Percentiles rank a stretch among this genome's conserved stretches.
These are phyloP conservation scores for Stegana nigrithorax DNA, from an alignment of 2,888 invertebrate genomes.

Conservation along the genomic window DNA sequence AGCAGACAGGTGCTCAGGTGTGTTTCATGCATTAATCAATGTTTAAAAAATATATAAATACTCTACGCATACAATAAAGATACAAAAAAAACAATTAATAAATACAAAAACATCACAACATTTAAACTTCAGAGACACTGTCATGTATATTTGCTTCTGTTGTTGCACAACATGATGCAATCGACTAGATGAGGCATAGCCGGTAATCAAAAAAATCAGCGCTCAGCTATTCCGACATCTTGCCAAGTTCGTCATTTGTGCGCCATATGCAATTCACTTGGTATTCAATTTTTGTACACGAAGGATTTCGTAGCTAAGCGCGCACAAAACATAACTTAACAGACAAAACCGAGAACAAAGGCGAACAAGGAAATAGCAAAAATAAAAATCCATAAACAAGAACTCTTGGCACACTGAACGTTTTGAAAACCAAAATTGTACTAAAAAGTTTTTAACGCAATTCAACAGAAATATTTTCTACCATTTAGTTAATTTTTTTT, in stretches of 20 bases:
- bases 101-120: neutral
- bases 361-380: slow-evolving; percentile 23
- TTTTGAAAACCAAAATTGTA: neutral
- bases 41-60: neutral
- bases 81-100: neutral
- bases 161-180: slow-evolving; percentile 55
- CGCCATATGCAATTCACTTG: too few relatives aligned
- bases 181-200: slow-evolving; percentile 69
- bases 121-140: neutral
- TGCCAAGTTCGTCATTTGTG: slow-evolving; percentile 65
- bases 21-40: too few relatives aligned
- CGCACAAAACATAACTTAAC: slow-evolving; percentile 17
- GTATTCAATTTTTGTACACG: neutral
- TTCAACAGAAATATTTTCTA: neutral
- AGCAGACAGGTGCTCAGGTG: too few relatives aligned
- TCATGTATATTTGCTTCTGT: slow-evolving; percentile 22
- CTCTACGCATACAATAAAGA: neutral
- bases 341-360: slow-evolving; percentile 2
- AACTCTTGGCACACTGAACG: neutral
- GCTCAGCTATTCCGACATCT: slow-evolving; percentile 69
- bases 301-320: slow-evolving; percentile 12
- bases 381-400: neutral
- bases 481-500: neutral
- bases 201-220: slow-evolving; percentile 45
- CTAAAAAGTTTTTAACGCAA: neutral